Conservation (phyloP, 2,113 vertebrate species). For the Embiotoca jacksoni region DNA sequence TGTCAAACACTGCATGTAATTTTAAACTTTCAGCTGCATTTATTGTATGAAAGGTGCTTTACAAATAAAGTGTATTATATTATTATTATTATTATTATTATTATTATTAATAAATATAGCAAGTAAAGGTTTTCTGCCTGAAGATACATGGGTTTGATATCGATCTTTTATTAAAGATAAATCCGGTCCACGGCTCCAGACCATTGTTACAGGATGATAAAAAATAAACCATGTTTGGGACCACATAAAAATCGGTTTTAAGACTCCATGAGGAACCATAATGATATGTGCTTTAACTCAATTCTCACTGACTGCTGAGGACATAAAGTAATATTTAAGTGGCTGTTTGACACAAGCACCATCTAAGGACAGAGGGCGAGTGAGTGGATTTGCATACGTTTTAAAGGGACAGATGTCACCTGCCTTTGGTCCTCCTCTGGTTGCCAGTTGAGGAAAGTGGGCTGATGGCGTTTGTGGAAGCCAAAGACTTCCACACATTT, state of each 20-base stretch:
- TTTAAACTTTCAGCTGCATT: no score
- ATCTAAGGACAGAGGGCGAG: background rate
- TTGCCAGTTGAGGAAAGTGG: no score
- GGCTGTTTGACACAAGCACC: background rate
- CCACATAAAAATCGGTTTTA: slow-evolving; percentile 20
- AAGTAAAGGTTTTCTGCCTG: background rate
- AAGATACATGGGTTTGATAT: slow-evolving; percentile 32
- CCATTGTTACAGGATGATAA: background rate
- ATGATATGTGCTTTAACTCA: background rate
- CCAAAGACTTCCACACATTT: no score
- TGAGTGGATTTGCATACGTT: background rate
- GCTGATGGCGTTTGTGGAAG: no score
- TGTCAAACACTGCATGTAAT: no score
- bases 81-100: no score
- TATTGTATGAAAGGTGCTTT: no score
- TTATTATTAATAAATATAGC: background rate
- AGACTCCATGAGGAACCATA: slow-evolving; percentile 16
- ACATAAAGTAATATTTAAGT: background rate
- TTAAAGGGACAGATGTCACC: background rate
- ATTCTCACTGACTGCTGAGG: background rate
- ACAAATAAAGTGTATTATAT: no score
- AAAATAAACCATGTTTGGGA: slow-evolving; percentile 30
- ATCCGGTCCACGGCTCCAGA: slow-evolving; percentile 24
- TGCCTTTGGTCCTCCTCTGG: no score
- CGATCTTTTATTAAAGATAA: slow-evolving; percentile 46